A percentile compares a stretch with the other conserved stretches of the same genome.
Conservation (phyloP, 1,140 invertebrate genomes). For the Vollenhovia emeryi region DNA sequence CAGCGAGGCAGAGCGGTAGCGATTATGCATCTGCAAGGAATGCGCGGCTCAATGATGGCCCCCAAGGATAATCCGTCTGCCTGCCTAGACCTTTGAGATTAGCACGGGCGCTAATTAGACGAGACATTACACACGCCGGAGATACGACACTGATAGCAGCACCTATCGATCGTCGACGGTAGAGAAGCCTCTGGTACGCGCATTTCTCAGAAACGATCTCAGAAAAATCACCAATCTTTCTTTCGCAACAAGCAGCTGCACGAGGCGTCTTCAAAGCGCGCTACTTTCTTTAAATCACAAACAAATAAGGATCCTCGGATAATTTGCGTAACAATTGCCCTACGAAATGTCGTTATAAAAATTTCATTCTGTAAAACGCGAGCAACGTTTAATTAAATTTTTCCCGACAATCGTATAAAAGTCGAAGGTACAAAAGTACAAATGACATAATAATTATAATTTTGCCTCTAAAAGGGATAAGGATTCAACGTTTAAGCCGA, state of each 20-base stretch:
- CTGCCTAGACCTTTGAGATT: constrained; percentile 61
- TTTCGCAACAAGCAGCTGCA: background rate
- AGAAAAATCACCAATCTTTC: constrained; percentile 21
- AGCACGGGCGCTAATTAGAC: constrained; percentile 65
- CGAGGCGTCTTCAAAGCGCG: background rate
- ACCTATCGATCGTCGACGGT: constrained; percentile 58
- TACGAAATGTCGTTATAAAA: background rate
- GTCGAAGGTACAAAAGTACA: background rate
- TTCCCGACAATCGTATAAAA: background rate
- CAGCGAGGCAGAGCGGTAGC: constrained; percentile 46
- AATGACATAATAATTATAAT: background rate
- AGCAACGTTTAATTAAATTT: background rate
- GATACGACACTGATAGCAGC: constrained; percentile 53
- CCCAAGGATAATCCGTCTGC: constrained; percentile 58
- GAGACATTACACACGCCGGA: constrained; percentile 59
- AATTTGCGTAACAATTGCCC: background rate
- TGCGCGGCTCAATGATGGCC: constrained; percentile 53
- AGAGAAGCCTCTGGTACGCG: background rate
- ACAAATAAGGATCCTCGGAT: background rate
- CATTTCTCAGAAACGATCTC: background rate
- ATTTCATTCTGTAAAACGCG: background rate
- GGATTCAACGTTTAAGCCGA: background rate
- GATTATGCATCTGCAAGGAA: constrained; percentile 60
- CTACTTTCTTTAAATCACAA: background rate
- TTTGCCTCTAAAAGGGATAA: background rate